These are phyloP conservation scores for Carcinoscorpius rotundicauda DNA, from an alignment of 1,140 invertebrate species.

Conservation along the genomic window DNA sequence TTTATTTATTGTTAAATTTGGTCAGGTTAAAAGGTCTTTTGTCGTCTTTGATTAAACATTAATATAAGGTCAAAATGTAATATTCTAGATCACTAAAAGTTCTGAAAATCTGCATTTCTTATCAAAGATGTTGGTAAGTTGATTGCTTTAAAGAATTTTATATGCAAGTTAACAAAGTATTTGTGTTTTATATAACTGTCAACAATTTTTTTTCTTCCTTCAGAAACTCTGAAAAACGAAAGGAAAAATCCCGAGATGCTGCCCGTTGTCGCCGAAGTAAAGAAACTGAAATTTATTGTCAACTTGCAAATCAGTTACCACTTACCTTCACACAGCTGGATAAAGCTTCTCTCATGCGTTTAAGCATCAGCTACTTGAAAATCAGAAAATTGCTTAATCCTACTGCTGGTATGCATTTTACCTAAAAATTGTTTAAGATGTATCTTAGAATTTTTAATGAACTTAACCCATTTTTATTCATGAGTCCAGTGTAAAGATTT, in stretches of 20 bases:
- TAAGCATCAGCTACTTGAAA: constrained; percentile 82
- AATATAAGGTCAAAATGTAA: no score
- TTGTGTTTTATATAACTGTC: no score
- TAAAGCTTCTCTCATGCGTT: constrained; percentile 87
- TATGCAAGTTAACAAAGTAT: no score
- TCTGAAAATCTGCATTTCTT: no score
- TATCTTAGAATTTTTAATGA: not conserved
- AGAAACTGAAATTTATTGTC: constrained; percentile 87
- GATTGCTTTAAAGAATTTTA: no score
- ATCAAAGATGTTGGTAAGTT: no score
- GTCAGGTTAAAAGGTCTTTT: no score
- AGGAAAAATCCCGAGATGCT: constrained; percentile 91
- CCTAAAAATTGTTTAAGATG: not conserved
- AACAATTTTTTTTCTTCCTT: not conserved
- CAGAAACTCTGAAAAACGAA: constrained; percentile 89
- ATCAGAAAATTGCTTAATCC: constrained; percentile 60
- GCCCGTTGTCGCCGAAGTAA: constrained; percentile 79
- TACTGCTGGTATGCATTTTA: not conserved
- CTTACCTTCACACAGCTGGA: constrained; percentile 74
- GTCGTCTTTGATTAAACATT: no score
- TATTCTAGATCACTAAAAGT: no score
- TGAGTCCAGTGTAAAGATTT: not conserved
- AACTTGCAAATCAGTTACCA: constrained; percentile 69
- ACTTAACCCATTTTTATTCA: not conserved
- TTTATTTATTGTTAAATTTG: no score